Evolutionary conservation across 1,140 invertebrate species (phyloP), one percentile per base, ranked within the genome.

Genomic region (Hylyphantes graminicola): DNA sequence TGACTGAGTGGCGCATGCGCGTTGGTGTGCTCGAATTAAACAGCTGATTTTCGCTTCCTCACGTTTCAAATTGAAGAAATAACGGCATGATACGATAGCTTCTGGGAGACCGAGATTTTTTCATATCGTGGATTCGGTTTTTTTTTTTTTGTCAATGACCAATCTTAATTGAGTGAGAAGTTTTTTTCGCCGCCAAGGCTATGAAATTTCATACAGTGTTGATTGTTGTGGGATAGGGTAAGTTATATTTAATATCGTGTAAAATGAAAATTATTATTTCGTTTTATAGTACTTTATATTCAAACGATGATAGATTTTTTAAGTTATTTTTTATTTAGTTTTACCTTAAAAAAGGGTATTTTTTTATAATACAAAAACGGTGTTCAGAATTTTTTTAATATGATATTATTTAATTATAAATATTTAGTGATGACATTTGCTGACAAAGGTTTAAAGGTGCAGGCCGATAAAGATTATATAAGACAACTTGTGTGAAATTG

Each of bases 31-130:
- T 63, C 11, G 67, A 64, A 55, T 75, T 55, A 75, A 83, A 83
- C 80, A 83, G 80, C 80, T 83, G 80, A 83, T 83, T 75, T 48
- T 83, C 53, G 72, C 70, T 48, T 63, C 80, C 68, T 63, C 68
- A 64, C 80, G 51, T 83, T 81, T 68, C 35, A 81, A 78, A 81
- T 72, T 53, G 79, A 51, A 72, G 80, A 75, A 83, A 74, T 83
- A 83, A 63, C 80, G 54, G 57, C 79, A 63, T 54, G 79, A 72
- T 73, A 68, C 55, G 64, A 72, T 72, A 72, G 67, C 79, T 48
- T n/a, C 48, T 17, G 19, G 80, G n/a, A 53, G 61, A 50, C 12
- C n/a, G 48, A 51, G 17, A 21, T 70, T 70, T 35, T 35, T 72
- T 61, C 57, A 35, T 35, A 35, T 35, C 35, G 35, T 48, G 54